phyloP scores from a whole-genome alignment of 2,797 vertebrate species.

The Danio aesculapii region DNA sequence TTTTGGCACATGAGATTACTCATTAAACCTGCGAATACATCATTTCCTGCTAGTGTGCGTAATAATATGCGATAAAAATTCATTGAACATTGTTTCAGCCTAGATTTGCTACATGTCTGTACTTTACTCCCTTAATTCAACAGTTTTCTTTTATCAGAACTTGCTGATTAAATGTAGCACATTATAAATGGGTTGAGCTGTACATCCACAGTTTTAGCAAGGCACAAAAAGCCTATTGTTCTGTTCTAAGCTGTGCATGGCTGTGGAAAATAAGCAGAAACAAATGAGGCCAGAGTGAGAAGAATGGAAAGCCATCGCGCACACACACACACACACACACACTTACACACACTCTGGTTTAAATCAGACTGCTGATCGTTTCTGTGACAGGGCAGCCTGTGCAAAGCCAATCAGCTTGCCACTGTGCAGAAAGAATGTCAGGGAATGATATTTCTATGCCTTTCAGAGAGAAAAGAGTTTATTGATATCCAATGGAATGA shows the following conservation, averaged over 20 bases:
- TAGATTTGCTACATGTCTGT: neutral
- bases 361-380: conserved; percentile 36
- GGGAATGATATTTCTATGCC: conserved; percentile 29
- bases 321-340: no score
- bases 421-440: conserved; percentile 23
- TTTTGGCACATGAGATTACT: neutral
- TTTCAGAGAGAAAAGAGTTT: conserved; percentile 21
- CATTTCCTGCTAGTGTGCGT: neutral
- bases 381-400: conserved; percentile 32
- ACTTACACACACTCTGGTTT: conserved; percentile 26
- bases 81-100: neutral
- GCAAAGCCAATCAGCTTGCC: conserved; percentile 18
- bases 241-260: conserved; percentile 9
- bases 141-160: conserved; percentile 10
- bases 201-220: conserved; percentile 19
- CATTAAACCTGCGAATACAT: neutral
- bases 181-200: conserved; percentile 22
- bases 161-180: conserved; percentile 8
- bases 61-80: neutral
- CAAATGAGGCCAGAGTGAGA: conserved; percentile 27
- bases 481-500: conserved; percentile 17
- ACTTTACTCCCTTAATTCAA: neutral
- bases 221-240: conserved; percentile 58
- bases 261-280: conserved; percentile 52
- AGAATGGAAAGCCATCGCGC: conserved; percentile 44